phyloP scores from a whole-genome alignment of 2,797 vertebrate genomes.

The Falco berigora region DNA sequence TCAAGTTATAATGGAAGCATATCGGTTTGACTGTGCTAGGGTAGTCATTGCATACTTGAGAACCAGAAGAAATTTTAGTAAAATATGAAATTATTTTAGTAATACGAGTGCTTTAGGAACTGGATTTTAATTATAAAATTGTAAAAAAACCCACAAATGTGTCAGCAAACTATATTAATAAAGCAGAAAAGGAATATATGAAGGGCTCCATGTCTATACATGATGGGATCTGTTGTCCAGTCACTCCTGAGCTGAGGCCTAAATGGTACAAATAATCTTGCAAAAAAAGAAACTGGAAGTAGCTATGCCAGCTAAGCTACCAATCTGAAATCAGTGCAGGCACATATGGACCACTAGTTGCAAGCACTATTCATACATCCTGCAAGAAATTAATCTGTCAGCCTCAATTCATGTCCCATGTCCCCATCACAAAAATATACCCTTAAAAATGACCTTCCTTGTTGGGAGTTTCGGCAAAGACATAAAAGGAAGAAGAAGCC shows the following conservation, averaged over 20 bases:
- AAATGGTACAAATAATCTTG: background rate
- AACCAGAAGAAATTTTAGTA: background rate
- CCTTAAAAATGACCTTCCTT: background rate
- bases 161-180: background rate
- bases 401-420: background rate
- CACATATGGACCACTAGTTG: background rate
- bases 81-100: background rate
- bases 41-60: background rate
- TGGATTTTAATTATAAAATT: background rate
- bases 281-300: background rate
- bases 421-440: background rate
- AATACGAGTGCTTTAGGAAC: background rate
- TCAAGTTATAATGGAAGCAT: background rate
- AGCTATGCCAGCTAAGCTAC: background rate
- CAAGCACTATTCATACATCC: background rate
- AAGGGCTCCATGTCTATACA: background rate
- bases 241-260: background rate
- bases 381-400: background rate
- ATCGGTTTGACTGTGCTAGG: background rate
- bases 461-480: background rate
- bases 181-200: background rate
- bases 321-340: background rate
- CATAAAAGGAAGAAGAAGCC: background rate
- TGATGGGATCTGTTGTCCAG: background rate
- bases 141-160: background rate